Conservation (phyloP, 2,888 invertebrate genomes). For the Nymphalis c-album region DNA sequence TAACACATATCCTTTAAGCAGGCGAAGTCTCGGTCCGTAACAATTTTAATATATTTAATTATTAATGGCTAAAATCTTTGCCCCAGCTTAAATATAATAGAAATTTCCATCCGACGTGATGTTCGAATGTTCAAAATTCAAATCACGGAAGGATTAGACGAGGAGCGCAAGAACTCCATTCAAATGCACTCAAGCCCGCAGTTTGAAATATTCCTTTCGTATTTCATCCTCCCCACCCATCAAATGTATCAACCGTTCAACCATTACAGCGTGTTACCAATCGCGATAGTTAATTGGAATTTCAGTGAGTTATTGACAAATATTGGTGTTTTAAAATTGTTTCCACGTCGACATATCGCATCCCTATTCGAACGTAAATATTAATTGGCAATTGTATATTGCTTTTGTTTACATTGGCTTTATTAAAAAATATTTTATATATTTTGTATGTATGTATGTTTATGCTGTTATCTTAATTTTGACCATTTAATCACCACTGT, state of each 20-base stretch:
- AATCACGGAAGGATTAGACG: conserved; percentile 23
- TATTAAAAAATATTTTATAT: neutral
- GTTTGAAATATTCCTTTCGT: conserved; percentile 30
- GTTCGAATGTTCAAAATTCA: neutral
- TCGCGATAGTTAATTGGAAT: neutral
- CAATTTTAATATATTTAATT: no score
- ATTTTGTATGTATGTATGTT: neutral
- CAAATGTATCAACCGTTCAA: neutral
- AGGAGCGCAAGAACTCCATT: conserved; percentile 30
- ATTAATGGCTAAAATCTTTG: neutral
- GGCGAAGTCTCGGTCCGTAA: no score
- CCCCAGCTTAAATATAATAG: no score
- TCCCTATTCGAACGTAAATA: conserved; percentile 1
- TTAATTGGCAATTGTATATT: neutral
- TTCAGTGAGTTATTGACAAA: neutral
- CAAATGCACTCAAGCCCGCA: conserved; percentile 20
- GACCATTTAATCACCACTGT: neutral
- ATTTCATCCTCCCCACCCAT: conserved; percentile 24
- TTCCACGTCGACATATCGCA: neutral
- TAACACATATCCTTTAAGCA: no score
- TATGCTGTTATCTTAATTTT: no score
- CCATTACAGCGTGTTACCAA: neutral
- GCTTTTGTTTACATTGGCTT: neutral
- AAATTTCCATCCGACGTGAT: no score
- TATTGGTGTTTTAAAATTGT: conserved; percentile 5